Conservation (phyloP, 2,888 invertebrate genomes). For the Autographa pulchrina region DNA sequence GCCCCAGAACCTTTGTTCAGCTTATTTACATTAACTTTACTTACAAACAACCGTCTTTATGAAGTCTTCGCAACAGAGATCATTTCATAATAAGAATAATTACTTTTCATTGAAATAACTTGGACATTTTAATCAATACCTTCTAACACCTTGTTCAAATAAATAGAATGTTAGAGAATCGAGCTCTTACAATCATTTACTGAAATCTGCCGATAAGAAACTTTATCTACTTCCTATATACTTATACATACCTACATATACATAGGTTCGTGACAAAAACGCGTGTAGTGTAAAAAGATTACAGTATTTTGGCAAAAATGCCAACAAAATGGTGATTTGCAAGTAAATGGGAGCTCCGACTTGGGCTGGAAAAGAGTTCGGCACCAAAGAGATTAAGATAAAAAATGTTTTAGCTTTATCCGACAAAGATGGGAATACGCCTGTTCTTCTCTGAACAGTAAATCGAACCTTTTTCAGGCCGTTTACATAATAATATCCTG, state of each 20-base stretch:
- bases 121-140: conserved; percentile 7
- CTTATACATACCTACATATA: neutral
- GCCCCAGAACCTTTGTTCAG: conserved; percentile 39
- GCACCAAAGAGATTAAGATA: conserved; percentile 25
- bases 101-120: conserved; percentile 25
- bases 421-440: conserved; percentile 5
- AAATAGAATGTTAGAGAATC: too few species aligned
- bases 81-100: conserved; percentile 36
- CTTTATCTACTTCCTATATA: neutral
- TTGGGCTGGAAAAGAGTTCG: conserved; percentile 20
- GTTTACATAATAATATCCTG: neutral
- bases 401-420: conserved; percentile 24
- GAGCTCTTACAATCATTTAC: too few species aligned
- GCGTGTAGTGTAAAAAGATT: conserved; percentile 32
- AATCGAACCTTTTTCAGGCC: neutral
- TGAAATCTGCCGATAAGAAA: neutral
- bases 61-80: conserved; percentile 43
- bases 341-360: conserved; percentile 39
- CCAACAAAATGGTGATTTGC: conserved; percentile 51
- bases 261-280: conserved; percentile 4
- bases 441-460: neutral
- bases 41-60: conserved; percentile 41
- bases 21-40: conserved; percentile 52
- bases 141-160: too few species aligned
- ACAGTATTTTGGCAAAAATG: conserved; percentile 28